A percentile compares a stretch with the other conserved stretches of the same genome.
phyloP scores from a whole-genome alignment of 2,888 invertebrate species.

The Vesta saturnalis region DNA sequence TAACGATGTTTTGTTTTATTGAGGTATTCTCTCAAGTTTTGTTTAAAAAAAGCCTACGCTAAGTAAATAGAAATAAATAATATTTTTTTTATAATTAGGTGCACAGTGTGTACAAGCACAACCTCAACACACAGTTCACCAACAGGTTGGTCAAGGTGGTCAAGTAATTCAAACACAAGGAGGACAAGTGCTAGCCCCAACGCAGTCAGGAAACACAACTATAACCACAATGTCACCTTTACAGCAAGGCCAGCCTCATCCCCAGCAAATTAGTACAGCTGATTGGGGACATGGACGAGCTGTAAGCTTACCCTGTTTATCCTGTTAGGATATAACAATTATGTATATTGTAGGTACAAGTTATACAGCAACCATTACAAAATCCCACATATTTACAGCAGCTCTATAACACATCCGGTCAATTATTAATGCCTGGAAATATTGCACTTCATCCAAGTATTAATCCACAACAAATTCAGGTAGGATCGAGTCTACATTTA shows the following conservation, averaged over 20 bases:
- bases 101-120: slow-evolving; percentile 58
- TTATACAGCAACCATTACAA: slow-evolving; percentile 84
- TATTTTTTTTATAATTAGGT: slow-evolving; percentile 39
- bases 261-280: slow-evolving; percentile 68
- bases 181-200: slow-evolving; percentile 57
- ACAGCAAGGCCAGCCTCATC: slow-evolving; percentile 72
- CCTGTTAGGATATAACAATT: background rate
- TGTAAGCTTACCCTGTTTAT: slow-evolving; percentile 44
- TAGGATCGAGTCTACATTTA: slow-evolving; percentile 49
- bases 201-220: slow-evolving; percentile 65
- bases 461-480: slow-evolving; percentile 82
- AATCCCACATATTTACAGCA: slow-evolving; percentile 81
- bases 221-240: slow-evolving; percentile 82
- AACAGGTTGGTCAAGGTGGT: slow-evolving; percentile 62
- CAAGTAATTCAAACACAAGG: slow-evolving; percentile 64
- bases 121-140: slow-evolving; percentile 63
- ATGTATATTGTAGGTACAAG: slow-evolving; percentile 69
- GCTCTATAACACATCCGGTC: slow-evolving; percentile 82
- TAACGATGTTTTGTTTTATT: too few species aligned
- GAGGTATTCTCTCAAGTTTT: too few species aligned
- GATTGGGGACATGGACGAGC: slow-evolving; percentile 77
- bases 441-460: slow-evolving; percentile 79
- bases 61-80: background rate
- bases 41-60: background rate
- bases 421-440: slow-evolving; percentile 83